Evolutionary conservation across 2,888 invertebrate species (phyloP).

Genomic region (Didymodactylos carnosus): DNA sequence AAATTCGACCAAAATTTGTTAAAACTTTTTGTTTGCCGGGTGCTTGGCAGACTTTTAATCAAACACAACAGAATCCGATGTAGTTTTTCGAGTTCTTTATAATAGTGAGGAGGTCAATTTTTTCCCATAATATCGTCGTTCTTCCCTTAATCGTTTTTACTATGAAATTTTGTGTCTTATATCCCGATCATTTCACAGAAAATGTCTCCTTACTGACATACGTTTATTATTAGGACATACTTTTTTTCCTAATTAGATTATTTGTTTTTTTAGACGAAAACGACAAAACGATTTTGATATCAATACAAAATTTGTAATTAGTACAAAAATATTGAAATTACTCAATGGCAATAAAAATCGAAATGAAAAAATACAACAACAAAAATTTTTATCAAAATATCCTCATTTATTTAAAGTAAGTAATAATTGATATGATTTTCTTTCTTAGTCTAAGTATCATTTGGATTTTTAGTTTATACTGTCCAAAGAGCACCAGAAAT

Average conservation of each 20-base stretch:
- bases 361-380: not conserved
- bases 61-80: too few relatives aligned
- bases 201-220: not conserved
- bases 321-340: not conserved
- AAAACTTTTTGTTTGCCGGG: too few relatives aligned
- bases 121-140: too few relatives aligned
- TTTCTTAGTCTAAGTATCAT: not conserved
- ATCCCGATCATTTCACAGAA: not conserved
- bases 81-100: too few relatives aligned
- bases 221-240: not conserved
- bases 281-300: not conserved
- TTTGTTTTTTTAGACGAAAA: not conserved
- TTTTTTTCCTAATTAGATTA: not conserved
- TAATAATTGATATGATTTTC: not conserved
- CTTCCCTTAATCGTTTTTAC: too few relatives aligned
- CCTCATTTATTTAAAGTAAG: not conserved
- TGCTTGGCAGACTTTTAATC: too few relatives aligned
- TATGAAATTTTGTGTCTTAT: too few relatives aligned
- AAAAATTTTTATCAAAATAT: not conserved
- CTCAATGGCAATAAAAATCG: not conserved
- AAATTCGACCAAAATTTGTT: too few relatives aligned
- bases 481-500: not conserved
- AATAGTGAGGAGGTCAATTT: too few relatives aligned
- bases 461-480: not conserved
- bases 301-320: not conserved